phyloP scores from a whole-genome alignment of 2,888 invertebrate genomes.

The Mesorhabditis spiculigera region DNA sequence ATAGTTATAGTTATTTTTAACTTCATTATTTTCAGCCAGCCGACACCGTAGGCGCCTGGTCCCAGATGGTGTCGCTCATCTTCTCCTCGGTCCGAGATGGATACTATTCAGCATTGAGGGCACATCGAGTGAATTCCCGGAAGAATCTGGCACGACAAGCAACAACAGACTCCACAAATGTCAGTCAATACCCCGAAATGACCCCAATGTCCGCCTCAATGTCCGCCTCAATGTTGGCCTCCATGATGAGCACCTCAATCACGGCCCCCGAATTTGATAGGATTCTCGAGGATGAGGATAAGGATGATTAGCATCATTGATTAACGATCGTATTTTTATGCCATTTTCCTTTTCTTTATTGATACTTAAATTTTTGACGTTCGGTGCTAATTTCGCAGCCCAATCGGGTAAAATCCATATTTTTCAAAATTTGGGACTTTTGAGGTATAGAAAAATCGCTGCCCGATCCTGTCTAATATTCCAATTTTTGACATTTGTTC shows the following conservation, averaged over 20 bases:
- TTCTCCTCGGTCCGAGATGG: conserved; percentile 55
- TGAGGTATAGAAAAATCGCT: too few relatives aligned
- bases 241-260: not conserved
- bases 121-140: conserved; percentile 33
- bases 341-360: too few relatives aligned
- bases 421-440: too few relatives aligned
- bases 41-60: conserved; percentile 55
- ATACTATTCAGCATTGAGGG: conserved; percentile 51
- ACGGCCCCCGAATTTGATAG: not conserved
- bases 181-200: not conserved
- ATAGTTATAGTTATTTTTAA: conserved; percentile 10
- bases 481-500: too few relatives aligned
- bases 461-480: too few relatives aligned
- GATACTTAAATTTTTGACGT: too few relatives aligned
- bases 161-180: conserved; percentile 27
- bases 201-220: not conserved
- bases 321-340: too few relatives aligned
- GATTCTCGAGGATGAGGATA: conserved; percentile 1
- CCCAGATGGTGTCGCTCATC: conserved; percentile 51
- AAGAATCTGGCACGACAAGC: conserved; percentile 28
- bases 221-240: not conserved
- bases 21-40: conserved; percentile 40
- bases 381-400: too few relatives aligned
- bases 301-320: too few relatives aligned
- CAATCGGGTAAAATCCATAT: too few relatives aligned